A percentile compares a stretch with the other conserved stretches of the same genome.
Evolutionary conservation across 1,140 invertebrate species (phyloP).

Genomic region (Dendrolimus kikuchii): DNA sequence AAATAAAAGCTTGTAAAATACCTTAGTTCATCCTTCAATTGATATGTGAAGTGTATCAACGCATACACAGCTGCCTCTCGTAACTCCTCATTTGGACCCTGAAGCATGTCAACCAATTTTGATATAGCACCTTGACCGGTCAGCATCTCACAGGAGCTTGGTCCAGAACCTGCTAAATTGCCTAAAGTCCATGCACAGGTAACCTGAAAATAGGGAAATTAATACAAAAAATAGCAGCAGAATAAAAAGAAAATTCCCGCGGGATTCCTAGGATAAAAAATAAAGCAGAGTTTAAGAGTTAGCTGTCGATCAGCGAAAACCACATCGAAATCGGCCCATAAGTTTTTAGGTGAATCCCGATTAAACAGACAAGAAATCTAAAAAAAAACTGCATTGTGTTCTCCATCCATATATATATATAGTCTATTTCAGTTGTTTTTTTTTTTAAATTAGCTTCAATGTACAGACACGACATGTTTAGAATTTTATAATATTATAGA

Average conservation of each 20-base stretch:
- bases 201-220: constrained; percentile 37
- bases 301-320: no score
- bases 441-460: no score
- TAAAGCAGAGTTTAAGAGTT: no score
- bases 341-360: no score
- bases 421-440: no score
- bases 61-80: constrained; percentile 45
- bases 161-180: constrained; percentile 52
- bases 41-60: constrained; percentile 36
- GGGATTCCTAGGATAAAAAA: no score
- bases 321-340: no score
- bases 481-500: no score
- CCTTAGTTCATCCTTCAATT: constrained; percentile 44
- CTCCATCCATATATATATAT: no score
- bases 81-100: constrained; percentile 19
- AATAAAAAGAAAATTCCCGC: background rate
- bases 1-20: constrained; percentile 13
- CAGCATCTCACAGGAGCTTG: constrained; percentile 34
- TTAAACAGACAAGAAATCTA: no score
- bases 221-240: background rate
- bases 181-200: constrained; percentile 58
- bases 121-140: constrained; percentile 45
- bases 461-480: no score
- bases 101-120: constrained; percentile 29
- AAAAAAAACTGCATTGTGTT: no score